These are phyloP conservation scores for Limnephilus auricula DNA, from an alignment of 2,888 invertebrate genomes.

Conservation along the genomic window DNA sequence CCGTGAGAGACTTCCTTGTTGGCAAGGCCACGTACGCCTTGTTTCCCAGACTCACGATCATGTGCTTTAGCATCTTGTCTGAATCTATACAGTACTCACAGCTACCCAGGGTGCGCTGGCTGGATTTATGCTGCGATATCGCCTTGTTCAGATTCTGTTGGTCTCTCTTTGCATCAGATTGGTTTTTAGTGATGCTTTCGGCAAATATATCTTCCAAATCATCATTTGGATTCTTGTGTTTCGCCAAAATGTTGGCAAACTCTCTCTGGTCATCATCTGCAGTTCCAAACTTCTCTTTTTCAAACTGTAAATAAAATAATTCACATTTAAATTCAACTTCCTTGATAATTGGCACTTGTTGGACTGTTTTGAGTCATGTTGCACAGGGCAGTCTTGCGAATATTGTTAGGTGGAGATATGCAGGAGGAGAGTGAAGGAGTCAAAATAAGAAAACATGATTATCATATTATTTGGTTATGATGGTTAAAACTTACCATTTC, in stretches of 20 bases:
- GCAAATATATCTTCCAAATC: slow-evolving; percentile 92
- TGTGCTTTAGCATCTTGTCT: slow-evolving; percentile 87
- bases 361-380: too few relatives aligned
- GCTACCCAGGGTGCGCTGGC: slow-evolving; percentile 84
- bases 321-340: background rate
- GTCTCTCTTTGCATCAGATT: slow-evolving; percentile 80
- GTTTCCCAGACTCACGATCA: slow-evolving; percentile 88
- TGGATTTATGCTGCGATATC: slow-evolving; percentile 84
- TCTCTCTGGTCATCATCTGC: slow-evolving; percentile 89
- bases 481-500: slow-evolving; percentile 83
- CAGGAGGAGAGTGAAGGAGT: too few relatives aligned
- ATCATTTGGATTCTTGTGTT: slow-evolving; percentile 81
- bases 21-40: slow-evolving; percentile 93
- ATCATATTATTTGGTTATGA: too few relatives aligned
- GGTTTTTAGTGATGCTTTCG: slow-evolving; percentile 84
- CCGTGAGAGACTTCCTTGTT: slow-evolving; percentile 86
- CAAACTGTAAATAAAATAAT: slow-evolving; percentile 76
- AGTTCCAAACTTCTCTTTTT: slow-evolving; percentile 88
- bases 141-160: slow-evolving; percentile 81
- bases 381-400: too few relatives aligned
- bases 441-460: too few relatives aligned
- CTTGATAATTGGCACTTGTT: background rate
- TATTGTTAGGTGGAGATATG: too few relatives aligned
- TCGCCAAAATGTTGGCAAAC: slow-evolving; percentile 85
- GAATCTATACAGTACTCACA: slow-evolving; percentile 92